Percentiles rank a stretch among this genome's conserved stretches.
Conservation (phyloP, 2,113 vertebrate species). For the Rhipidura dahli region DNA sequence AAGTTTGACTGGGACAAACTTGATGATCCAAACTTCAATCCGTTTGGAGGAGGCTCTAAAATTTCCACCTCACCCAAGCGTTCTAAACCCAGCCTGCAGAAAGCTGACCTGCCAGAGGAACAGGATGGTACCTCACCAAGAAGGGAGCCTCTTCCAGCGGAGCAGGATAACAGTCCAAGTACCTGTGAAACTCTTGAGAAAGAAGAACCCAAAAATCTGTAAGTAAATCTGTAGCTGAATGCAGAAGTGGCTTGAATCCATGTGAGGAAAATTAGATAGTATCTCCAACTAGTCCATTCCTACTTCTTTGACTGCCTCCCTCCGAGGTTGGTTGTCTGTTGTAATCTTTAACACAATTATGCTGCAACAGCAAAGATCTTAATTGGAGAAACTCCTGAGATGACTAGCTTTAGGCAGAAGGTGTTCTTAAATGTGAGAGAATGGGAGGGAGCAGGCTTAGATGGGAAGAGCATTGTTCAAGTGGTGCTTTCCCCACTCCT, state of each 20-base stretch:
- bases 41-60: constrained; percentile 62
- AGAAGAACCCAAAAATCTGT: not conserved
- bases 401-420: not conserved
- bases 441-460: not conserved
- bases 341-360: not conserved
- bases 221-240: not conserved
- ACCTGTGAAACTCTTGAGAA: not conserved
- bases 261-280: not conserved
- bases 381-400: not conserved
- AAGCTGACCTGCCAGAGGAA: not conserved
- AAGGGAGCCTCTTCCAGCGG: not conserved
- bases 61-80: constrained; percentile 63
- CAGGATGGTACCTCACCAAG: not conserved
- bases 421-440: not conserved
- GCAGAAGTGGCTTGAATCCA: not conserved
- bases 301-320: not conserved
- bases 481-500: not conserved
- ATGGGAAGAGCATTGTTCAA: not conserved
- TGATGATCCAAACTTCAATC: constrained; percentile 80
- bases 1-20: constrained; percentile 73
- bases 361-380: not conserved
- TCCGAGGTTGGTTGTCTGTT: rapidly evolving
- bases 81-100: not conserved
- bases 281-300: not conserved
- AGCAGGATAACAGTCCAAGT: not conserved